These are phyloP conservation scores for Coendou prehensilis DNA, from an alignment of 2,797 vertebrate genomes.

Conservation along the genomic window DNA sequence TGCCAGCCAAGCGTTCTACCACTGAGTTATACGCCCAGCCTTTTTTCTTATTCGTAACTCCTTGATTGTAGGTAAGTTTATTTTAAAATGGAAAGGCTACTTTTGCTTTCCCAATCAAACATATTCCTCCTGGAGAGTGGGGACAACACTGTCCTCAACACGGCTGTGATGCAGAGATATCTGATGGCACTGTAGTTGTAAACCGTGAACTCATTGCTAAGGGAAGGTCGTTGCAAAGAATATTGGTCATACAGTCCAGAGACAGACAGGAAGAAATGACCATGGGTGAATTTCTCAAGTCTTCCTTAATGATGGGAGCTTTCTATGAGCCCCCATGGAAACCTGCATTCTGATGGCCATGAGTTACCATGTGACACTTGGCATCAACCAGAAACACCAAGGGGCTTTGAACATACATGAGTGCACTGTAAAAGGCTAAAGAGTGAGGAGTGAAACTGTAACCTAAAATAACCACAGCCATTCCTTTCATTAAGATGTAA, in stretches of 20 bases:
- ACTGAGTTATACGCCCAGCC: neutral
- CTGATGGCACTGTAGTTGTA: neutral
- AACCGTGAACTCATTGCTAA: neutral
- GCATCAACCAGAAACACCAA: neutral
- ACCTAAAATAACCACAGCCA: constrained; percentile 18
- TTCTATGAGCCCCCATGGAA: neutral
- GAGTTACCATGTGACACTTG: neutral
- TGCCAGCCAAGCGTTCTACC: neutral
- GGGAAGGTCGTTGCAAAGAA: neutral
- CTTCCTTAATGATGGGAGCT: neutral
- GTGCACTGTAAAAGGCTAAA: neutral
- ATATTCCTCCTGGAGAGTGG: neutral
- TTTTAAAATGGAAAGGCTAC: neutral
- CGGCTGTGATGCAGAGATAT: neutral
- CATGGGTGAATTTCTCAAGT: neutral
- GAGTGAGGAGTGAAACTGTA: neutral
- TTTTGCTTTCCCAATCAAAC: neutral
- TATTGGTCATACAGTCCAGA: neutral
- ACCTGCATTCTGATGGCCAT: neutral
- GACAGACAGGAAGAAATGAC: neutral
- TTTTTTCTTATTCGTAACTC: neutral
- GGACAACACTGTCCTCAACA: neutral
- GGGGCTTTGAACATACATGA: neutral
- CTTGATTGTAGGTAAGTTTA: neutral
- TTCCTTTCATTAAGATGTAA: constrained; percentile 72